Conservation (phyloP, 2,797 vertebrate species). For the Xenopus petersii region DNA sequence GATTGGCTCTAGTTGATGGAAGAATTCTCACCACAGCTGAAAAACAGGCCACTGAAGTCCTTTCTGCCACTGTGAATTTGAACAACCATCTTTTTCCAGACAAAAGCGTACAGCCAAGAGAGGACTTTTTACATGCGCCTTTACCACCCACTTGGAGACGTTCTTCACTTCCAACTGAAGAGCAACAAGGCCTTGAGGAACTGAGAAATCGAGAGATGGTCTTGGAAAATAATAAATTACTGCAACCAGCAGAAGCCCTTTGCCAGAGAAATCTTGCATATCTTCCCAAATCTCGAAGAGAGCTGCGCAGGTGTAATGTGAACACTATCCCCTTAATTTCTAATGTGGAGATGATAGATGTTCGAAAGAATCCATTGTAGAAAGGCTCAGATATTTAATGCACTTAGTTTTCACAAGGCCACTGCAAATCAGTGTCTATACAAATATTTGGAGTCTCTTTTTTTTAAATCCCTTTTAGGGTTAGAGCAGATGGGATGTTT, state of each 20-base stretch:
- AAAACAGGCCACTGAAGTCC: conserved; percentile 57
- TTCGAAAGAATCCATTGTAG: conserved; percentile 86
- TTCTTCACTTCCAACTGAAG: conserved; percentile 80
- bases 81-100: conserved; percentile 58
- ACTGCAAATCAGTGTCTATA: no score
- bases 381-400: not conserved
- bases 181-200: conserved; percentile 72
- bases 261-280: conserved; percentile 51
- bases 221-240: conserved; percentile 47
- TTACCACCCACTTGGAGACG: conserved; percentile 87
- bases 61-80: conserved; percentile 45
- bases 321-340: conserved; percentile 62
- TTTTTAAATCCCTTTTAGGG: no score
- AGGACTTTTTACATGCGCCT: conserved; percentile 81
- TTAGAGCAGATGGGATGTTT: no score
- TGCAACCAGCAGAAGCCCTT: conserved; percentile 60
- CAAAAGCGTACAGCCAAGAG: conserved; percentile 62
- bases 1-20: conserved; percentile 53
- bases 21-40: conserved; percentile 43
- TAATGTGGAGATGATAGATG: conserved; percentile 79
- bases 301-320: conserved; percentile 76
- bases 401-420: not conserved
- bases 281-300: conserved; percentile 71
- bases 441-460: no score
- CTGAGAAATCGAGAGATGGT: conserved; percentile 65